Base-by-base conservation (phyloP, 2,113 vertebrate genomes). In the Channa maculata region DNA sequence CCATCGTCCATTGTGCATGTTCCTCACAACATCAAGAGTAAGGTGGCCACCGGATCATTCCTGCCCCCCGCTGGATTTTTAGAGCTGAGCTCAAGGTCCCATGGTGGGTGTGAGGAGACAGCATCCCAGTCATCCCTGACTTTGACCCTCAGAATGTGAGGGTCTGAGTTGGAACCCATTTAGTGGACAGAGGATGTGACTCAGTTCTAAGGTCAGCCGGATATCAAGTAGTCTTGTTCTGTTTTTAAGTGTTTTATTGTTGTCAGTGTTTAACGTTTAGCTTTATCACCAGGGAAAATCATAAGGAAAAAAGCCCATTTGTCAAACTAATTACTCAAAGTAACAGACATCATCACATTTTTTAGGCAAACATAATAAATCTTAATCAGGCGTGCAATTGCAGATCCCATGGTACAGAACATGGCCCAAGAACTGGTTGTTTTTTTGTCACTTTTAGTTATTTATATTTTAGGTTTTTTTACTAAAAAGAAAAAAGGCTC, bases 161-260 rank as follows among this genome's bases (percentile, higher is more conserved):
- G 13, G 38, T 65, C 62, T 67, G 41, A 34, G 49, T 69, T 46
- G 77, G 49, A 65, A 68, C 54, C 55, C 33, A 55, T 54, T 52
- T 11, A 43, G 41, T 64, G 48, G 8, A 7, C 24, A 54, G n/a
- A 74, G 54, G 53, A 71, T 66, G 68, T 80, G 74, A 78, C 59
- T 80, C 80, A 13, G 71, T 61, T 24, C 33, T 72, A 37, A 71
- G 75, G 50, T 88, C 54, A 77, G 66, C 66, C 65, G 73, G 54
- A 75, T 37, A 39, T 83, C 65, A 76, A 53, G 39, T 45, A 61
- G 9, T 76, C 59, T 51, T 69, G 58, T 68, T 65, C 45, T 37
- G 5, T 34, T 3, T 38, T 60, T 33, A 44, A 44, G 50, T 60
- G 34, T 71, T 82, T 74, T 65, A 69, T 65, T 66, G 51, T 46